These are phyloP conservation scores for Eptesicus fuscus DNA, from an alignment of 2,113 vertebrate genomes.

Conservation along the genomic window DNA sequence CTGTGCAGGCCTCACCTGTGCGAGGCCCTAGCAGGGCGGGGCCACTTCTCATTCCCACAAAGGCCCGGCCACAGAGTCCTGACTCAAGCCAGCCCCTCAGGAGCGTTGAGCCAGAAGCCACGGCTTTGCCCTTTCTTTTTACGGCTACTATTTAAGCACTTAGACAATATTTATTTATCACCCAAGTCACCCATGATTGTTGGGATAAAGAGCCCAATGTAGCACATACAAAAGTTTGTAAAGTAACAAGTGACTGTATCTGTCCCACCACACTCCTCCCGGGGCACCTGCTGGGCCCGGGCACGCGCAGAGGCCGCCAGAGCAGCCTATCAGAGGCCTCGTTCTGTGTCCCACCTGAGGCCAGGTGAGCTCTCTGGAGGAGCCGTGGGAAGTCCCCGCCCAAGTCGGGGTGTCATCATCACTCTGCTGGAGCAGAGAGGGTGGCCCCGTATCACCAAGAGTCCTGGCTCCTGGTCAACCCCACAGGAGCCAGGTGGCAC, in stretches of 20 bases:
- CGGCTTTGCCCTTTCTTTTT: not conserved
- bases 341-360: not conserved
- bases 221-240: not conserved
- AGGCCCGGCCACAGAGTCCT: not conserved
- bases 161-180: not conserved
- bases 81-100: not conserved
- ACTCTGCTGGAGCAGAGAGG: not conserved
- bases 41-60: not conserved
- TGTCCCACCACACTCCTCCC: not conserved
- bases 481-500: not conserved
- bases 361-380: not conserved
- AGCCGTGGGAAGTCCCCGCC: no score
- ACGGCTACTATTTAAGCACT: not conserved
- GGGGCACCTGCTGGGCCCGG: not conserved
- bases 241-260: not conserved
- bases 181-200: not conserved
- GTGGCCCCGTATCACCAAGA: not conserved
- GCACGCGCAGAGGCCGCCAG: not conserved
- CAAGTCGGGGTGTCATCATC: not conserved
- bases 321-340: fast-evolving
- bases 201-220: not conserved
- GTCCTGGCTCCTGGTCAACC: not conserved
- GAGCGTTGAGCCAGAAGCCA: not conserved
- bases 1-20: not conserved
- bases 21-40: not conserved